Evolutionary conservation across 53 echinoderm and acorn worm species (phyloP), one percentile per base, ranked within the genome.

Genomic region (Arbacia lixula): DNA sequence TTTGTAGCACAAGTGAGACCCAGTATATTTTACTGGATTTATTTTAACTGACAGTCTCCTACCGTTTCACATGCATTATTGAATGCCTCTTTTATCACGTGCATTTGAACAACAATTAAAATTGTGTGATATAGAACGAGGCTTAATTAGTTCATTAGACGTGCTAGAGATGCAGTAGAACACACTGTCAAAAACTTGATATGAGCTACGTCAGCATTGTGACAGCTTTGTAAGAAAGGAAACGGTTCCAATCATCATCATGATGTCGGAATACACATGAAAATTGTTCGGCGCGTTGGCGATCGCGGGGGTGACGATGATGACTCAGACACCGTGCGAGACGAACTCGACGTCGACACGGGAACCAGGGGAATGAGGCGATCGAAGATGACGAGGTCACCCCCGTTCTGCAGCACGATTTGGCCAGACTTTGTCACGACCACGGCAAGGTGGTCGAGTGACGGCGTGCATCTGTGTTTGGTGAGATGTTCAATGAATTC

Each of bases 191-290:
- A n/a, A n/a, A n/a, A n/a, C n/a, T n/a, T n/a, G n/a, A n/a, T n/a
- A n/a, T n/a, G n/a, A n/a, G n/a, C n/a, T n/a, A n/a, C n/a, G n/a
- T n/a, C n/a, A n/a, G n/a, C n/a, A n/a, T n/a, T n/a, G n/a, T n/a
- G n/a, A n/a, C n/a, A n/a, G n/a, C n/a, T n/a, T n/a, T n/a, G n/a
- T n/a, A n/a, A n/a, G n/a, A n/a, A n/a, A n/a, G n/a, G n/a, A n/a
- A n/a, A n/a, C n/a, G n/a, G n/a, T n/a, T n/a, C n/a, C n/a, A n/a
- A n/a, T 57, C 0, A 12, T 12, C 20, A 17, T n/a, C 31, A 74
- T 77, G 38, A 77, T 42, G 77, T 77, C 6, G 77, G 77, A 32
- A 77, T 77, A 30, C 77, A 77, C 77, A 77, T 77, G 43, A 77
- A 77, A 56, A 74, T 4, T 21, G 51, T 74, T 52, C 74, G 52